Percentiles rank a stretch among this genome's conserved stretches.
Evolutionary conservation across 2,888 invertebrate species (phyloP).

Genomic region (Sclerodermus sp.): DNA sequence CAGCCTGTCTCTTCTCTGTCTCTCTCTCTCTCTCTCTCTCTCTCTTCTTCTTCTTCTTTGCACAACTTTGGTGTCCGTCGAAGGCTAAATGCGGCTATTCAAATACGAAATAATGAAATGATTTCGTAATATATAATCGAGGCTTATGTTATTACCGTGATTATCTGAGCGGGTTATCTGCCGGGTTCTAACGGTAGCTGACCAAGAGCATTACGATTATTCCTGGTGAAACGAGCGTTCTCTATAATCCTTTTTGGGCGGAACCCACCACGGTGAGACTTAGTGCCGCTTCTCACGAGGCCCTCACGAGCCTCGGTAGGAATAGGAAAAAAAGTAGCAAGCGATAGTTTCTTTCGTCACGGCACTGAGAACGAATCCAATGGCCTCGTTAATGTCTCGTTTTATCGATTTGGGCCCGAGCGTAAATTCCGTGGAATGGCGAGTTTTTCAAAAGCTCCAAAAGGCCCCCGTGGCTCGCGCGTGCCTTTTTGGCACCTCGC

Average conservation of each 20-base stretch:
- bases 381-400: constrained; percentile 50
- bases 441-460: constrained; percentile 3
- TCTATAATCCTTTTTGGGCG: too few relatives aligned
- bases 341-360: constrained; percentile 37
- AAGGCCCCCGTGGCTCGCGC: constrained; percentile 3
- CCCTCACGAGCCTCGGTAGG: constrained; percentile 3
- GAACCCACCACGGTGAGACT: too few relatives aligned
- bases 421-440: constrained; percentile 29
- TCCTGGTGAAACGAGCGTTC: too few relatives aligned
- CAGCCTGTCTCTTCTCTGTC: too few relatives aligned
- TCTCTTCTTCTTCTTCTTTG: too few relatives aligned
- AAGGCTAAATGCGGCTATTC: too few relatives aligned
- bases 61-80: too few relatives aligned
- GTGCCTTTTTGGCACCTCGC: constrained; percentile 23
- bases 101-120: not conserved
- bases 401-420: constrained; percentile 46
- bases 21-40: too few relatives aligned
- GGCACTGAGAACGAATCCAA: constrained; percentile 44
- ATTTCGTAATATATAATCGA: not conserved
- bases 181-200: not conserved
- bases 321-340: constrained; percentile 7
- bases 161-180: not conserved
- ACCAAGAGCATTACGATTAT: too few relatives aligned
- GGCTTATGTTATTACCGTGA: not conserved
- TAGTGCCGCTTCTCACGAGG: constrained; percentile 21